Evolutionary conservation across 2,113 vertebrate genomes (phyloP), one percentile per base, ranked within the genome.

Genomic region (Indri indri): DNA sequence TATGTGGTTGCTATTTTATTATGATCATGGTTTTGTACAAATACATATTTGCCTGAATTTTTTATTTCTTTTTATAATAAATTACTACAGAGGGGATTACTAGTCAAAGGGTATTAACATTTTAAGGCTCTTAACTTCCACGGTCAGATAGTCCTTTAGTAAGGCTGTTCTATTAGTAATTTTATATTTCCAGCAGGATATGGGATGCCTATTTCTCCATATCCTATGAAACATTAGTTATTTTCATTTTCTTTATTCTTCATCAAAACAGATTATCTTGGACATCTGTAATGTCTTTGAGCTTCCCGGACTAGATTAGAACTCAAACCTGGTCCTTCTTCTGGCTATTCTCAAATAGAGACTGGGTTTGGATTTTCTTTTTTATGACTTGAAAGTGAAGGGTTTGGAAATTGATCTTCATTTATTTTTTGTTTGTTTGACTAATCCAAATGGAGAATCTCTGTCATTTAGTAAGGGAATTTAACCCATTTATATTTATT

Each of bases 31-130:
- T n/a, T n/a, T n/a, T n/a, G n/a, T n/a, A n/a, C n/a, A n/a, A n/a
- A n/a, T n/a, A n/a, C n/a, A n/a, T n/a, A n/a, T n/a, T n/a, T n/a
- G n/a, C n/a, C n/a, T n/a, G n/a, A n/a, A n/a, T n/a, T n/a, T n/a
- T n/a, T n/a, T n/a, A 86, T 88, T 81, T 76, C 13, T 71, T 80
- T 96, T 90, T 50, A 32, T 80, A 32, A 85, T 84, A 91, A 82
- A 84, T 91, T 93, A 66, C 27, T 61, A 8, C 59, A 30, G 42
- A 68, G 45, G 5, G 27, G 90, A 68, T 88, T 54, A 54, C 22
- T 90, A 47, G 47, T 54, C 32, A 66, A 73, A 54, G 13, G 5
- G 5, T 61, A 66, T 94, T 79, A 47, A 80, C 42, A 50, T 74
- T 59, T 95, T 76, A 91, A 81, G 17, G 12, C 40, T 95, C 37